Conservation (phyloP, 2,113 vertebrate genomes). For the Hemichromis elongatus region DNA sequence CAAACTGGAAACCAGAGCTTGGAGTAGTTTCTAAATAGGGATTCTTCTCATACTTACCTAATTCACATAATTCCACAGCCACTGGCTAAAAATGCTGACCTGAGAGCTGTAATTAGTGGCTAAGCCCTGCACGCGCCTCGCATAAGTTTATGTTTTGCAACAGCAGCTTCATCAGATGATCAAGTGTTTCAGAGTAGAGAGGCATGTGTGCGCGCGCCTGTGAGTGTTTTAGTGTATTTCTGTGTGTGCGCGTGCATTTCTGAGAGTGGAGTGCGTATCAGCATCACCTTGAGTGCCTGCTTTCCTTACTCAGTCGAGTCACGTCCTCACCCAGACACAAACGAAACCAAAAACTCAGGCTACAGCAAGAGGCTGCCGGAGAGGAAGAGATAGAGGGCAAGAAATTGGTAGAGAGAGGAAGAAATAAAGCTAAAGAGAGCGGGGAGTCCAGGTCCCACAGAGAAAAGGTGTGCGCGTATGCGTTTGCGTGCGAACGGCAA, state of each 20-base stretch:
- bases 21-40: neutral
- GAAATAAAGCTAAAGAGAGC: neutral
- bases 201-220: neutral
- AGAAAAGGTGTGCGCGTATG: neutral
- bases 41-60: neutral
- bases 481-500: neutral
- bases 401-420: neutral
- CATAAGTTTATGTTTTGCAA: neutral
- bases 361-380: neutral
- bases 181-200: neutral
- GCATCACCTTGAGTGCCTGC: constrained; percentile 35
- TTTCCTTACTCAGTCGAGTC: constrained; percentile 43
- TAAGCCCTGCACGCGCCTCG: neutral
- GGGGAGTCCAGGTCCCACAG: neutral
- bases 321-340: constrained; percentile 47
- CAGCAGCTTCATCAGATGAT: neutral
- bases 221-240: neutral
- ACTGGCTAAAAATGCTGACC: neutral
- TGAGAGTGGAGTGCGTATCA: constrained; percentile 6
- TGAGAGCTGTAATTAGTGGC: constrained; percentile 14
- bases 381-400: neutral
- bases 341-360: constrained; percentile 34
- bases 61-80: constrained; percentile 11
- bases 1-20: neutral
- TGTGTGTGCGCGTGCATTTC: neutral